Evolutionary conservation across 2,797 vertebrate genomes (phyloP).

Genomic region (Alca torda): DNA sequence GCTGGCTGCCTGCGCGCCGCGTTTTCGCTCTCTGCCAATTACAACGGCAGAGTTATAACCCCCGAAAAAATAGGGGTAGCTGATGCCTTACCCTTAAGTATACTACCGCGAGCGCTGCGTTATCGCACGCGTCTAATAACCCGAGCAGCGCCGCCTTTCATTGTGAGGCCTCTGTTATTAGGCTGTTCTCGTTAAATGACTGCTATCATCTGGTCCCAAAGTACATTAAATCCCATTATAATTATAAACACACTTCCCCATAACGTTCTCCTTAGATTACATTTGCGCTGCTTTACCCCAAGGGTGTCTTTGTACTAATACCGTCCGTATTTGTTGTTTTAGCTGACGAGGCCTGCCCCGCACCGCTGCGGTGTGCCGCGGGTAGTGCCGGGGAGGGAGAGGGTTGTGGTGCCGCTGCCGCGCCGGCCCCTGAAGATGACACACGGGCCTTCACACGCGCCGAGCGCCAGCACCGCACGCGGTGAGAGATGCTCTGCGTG

Average conservation of each 20-base stretch:
- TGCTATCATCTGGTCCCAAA: slow-evolving; percentile 76
- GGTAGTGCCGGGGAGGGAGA: not conserved
- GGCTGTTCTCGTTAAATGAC: slow-evolving; percentile 72
- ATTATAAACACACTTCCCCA: slow-evolving; percentile 79
- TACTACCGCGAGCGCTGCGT: not conserved
- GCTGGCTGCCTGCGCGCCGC: not conserved
- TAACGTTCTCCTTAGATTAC: slow-evolving; percentile 74
- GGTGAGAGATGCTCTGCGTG: accelerated
- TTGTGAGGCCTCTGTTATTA: slow-evolving; percentile 62
- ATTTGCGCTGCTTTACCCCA: slow-evolving; percentile 68
- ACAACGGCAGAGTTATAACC: slow-evolving; percentile 12
- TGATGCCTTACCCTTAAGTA: slow-evolving; percentile 4
- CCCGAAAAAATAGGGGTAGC: slow-evolving; percentile 36
- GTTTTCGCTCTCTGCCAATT: slow-evolving; percentile 15
- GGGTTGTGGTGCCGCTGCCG: not conserved
- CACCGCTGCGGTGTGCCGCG: not conserved
- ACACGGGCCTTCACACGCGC: not conserved
- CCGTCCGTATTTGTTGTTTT: slow-evolving; percentile 66
- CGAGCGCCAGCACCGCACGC: accelerated
- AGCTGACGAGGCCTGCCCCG: slow-evolving; percentile 58
- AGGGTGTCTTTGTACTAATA: slow-evolving; percentile 75
- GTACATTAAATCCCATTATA: slow-evolving; percentile 81
- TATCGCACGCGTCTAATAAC: slow-evolving; percentile 15
- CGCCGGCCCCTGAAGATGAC: not conserved
- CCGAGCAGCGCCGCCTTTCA: slow-evolving; percentile 16